Conservation (phyloP, 2,888 invertebrate species). For the Xestia ashworthii region DNA sequence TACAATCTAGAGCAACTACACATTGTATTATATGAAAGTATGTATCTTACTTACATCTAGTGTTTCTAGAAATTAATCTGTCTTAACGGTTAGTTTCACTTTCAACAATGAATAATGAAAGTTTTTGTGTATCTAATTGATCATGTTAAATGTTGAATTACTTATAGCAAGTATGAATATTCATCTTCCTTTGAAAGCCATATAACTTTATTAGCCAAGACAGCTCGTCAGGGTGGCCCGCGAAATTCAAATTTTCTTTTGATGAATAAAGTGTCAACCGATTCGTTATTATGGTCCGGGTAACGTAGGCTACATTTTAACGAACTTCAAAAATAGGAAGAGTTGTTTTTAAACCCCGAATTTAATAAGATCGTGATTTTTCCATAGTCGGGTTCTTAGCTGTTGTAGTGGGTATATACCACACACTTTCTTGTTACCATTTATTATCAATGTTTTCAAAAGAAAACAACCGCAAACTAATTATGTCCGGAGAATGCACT, state of each 20-base stretch:
- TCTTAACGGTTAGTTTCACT: constrained; percentile 19
- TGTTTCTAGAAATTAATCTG: constrained; percentile 15
- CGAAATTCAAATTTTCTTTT: no score
- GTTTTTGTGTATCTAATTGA: constrained; percentile 15
- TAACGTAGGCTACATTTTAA: no score
- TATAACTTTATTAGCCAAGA: neutral
- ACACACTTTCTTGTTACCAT: neutral
- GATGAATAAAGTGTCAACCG: no score
- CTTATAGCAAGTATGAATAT: neutral
- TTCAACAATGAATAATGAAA: constrained; percentile 7
- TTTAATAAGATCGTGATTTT: no score
- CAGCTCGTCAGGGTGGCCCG: no score
- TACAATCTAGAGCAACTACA: constrained; percentile 37
- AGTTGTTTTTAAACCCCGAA: no score
- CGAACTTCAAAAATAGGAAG: no score
- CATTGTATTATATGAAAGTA: constrained; percentile 31
- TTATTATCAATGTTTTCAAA: neutral
- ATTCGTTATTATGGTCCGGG: no score
- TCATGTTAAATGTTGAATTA: neutral
- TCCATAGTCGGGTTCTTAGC: no score
- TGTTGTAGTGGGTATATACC: no score
- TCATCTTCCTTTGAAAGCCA: neutral
- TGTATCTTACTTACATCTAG: neutral
- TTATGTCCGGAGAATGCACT: constrained; percentile 53
- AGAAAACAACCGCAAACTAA: constrained; percentile 6